Conservation (phyloP, 2,797 vertebrate genomes). For the Ispidina picta region DNA sequence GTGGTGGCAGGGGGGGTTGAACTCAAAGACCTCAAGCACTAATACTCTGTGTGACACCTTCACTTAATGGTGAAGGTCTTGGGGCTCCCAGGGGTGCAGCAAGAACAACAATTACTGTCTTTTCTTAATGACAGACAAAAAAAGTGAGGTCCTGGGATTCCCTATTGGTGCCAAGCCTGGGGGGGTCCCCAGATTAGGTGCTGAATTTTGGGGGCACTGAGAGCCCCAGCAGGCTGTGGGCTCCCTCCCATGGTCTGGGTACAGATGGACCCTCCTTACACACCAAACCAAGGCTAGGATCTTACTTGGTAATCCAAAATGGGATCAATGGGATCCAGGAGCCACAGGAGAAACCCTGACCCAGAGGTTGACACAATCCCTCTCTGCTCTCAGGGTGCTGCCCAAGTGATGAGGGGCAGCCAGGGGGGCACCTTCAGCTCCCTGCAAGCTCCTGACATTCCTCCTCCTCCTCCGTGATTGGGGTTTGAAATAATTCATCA, state of each 20-base stretch:
- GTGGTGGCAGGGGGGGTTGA: too few relatives aligned
- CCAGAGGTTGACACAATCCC: accelerated
- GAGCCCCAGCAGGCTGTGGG: neutral
- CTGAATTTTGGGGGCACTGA: neutral
- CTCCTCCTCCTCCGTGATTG: accelerated
- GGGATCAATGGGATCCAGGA: neutral
- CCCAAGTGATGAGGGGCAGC: neutral
- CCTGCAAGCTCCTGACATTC: neutral
- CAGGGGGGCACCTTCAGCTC: neutral
- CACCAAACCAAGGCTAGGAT: neutral
- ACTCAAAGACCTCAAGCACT: too few relatives aligned
- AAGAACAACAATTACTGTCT: neutral
- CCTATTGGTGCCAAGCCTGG: neutral
- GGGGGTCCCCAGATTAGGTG: neutral
- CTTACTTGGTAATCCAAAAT: neutral
- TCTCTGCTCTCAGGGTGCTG: neutral
- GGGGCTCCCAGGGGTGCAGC: neutral
- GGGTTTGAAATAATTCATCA: neutral
- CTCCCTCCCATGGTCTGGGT: accelerated
- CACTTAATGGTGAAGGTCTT: neutral
- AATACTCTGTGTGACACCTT: neutral
- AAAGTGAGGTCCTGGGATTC: neutral
- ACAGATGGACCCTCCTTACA: neutral
- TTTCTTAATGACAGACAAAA: neutral
- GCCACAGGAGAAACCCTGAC: neutral